Conservation (phyloP, 2,113 vertebrate species). For the Sander lucioperca region DNA sequence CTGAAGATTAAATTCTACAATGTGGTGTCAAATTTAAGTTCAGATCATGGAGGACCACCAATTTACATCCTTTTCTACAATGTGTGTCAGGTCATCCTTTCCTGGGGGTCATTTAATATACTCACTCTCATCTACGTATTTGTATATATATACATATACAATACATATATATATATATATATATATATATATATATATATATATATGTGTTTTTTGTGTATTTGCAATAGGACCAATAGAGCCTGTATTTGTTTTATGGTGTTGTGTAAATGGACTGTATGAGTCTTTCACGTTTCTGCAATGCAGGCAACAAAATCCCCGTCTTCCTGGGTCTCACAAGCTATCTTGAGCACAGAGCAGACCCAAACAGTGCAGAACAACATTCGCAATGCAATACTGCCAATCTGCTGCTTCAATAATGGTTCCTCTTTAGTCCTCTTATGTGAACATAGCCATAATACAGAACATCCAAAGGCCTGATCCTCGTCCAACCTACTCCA, state of each 20-base stretch:
- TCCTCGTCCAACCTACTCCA: neutral
- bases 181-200: no score
- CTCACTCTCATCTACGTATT: neutral
- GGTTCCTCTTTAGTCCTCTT: constrained; percentile 41
- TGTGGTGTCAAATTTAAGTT: constrained; percentile 2
- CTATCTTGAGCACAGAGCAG: constrained; percentile 35
- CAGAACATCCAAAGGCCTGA: constrained; percentile 68
- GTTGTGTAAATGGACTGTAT: constrained; percentile 32
- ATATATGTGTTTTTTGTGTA: constrained; percentile 21
- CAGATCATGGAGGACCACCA: constrained; percentile 9
- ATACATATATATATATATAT: no score
- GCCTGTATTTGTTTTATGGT: constrained; percentile 40
- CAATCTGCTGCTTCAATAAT: constrained; percentile 68
- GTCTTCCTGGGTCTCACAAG: constrained; percentile 76
- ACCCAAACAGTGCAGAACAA: constrained; percentile 60
- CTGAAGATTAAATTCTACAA: neutral
- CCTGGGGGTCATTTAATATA: constrained; percentile 8
- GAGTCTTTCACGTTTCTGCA: constrained; percentile 56
- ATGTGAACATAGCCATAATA: constrained; percentile 53
- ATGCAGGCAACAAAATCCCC: constrained; percentile 82
- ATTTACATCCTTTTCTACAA: constrained; percentile 13
- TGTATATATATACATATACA: neutral
- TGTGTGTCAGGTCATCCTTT: neutral
- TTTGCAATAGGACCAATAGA: constrained; percentile 67
- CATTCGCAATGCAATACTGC: constrained; percentile 79